Evolutionary conservation across 2,888 invertebrate species (phyloP).

Genomic region (Amphimallon solstitiale): DNA sequence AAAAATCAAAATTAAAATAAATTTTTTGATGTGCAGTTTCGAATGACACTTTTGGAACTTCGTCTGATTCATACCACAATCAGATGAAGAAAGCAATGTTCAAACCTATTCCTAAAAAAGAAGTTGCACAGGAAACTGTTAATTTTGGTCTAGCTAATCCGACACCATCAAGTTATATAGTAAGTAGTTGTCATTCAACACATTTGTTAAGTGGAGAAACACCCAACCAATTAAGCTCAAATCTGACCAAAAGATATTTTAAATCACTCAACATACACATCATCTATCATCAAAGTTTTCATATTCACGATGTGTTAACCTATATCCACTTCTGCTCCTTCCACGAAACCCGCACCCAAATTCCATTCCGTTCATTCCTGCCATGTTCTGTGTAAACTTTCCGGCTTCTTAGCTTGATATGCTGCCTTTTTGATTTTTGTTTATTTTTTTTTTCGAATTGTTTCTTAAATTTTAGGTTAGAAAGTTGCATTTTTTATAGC

Average conservation of each 20-base stretch:
- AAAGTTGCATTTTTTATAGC: conserved; percentile 31
- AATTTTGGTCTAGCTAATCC: conserved; percentile 45
- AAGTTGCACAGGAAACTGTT: conserved; percentile 54
- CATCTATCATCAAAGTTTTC: neutral
- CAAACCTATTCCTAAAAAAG: conserved; percentile 61
- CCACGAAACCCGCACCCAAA: too few species aligned
- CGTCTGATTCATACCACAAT: conserved; percentile 53
- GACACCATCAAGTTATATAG: conserved; percentile 52
- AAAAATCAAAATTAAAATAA: conserved; percentile 4
- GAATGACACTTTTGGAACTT: conserved; percentile 52
- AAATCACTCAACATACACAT: conserved; percentile 15
- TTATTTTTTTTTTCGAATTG: neutral
- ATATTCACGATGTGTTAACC: conserved; percentile 1
- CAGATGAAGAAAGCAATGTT: conserved; percentile 59
- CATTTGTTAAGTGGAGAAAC: conserved; percentile 30
- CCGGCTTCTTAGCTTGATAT: conserved; percentile 38
- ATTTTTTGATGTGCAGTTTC: conserved; percentile 42
- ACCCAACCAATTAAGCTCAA: conserved; percentile 48
- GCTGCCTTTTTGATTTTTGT: conserved; percentile 27
- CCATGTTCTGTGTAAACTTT: conserved; percentile 7
- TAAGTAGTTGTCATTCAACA: conserved; percentile 43
- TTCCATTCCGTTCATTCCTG: neutral
- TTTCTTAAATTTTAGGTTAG: conserved; percentile 17
- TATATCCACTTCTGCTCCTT: neutral
- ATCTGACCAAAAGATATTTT: conserved; percentile 52